Conservation (phyloP, 2,113 vertebrate genomes). For the Cyanoderma ruficeps region DNA sequence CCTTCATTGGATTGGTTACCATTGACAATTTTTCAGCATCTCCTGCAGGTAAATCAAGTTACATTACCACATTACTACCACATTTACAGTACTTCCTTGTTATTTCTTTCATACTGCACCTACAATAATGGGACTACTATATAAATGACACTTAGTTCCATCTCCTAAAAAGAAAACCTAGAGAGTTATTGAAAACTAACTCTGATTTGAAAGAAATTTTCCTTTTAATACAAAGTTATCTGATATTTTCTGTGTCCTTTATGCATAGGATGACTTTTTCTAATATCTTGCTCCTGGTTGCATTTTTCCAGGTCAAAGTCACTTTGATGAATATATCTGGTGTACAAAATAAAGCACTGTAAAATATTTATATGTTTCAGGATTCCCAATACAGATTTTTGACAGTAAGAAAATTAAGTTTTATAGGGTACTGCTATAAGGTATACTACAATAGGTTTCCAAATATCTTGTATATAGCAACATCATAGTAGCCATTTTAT, state of each 20-base stretch:
- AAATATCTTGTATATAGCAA: not conserved
- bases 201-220: not conserved
- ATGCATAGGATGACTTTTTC: not conserved
- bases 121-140: not conserved
- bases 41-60: not conserved
- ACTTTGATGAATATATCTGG: not conserved
- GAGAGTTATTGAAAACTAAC: not conserved
- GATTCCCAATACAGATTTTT: not conserved
- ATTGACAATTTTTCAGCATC: not conserved
- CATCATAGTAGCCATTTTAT: not conserved
- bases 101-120: not conserved
- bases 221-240: not conserved
- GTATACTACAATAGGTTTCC: not conserved
- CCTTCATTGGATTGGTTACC: not conserved
- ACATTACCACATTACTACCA: not conserved
- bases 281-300: not conserved
- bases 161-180: not conserved
- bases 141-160: not conserved
- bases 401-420: conserved; percentile 4
- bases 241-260: not conserved
- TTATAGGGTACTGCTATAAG: not conserved
- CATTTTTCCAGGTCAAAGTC: conserved; percentile 3
- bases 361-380: not conserved
- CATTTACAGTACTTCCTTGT: not conserved
- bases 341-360: not conserved